Base-by-base conservation (phyloP, 2,888 invertebrate species). In the Onthophagus sagittarius region DNA sequence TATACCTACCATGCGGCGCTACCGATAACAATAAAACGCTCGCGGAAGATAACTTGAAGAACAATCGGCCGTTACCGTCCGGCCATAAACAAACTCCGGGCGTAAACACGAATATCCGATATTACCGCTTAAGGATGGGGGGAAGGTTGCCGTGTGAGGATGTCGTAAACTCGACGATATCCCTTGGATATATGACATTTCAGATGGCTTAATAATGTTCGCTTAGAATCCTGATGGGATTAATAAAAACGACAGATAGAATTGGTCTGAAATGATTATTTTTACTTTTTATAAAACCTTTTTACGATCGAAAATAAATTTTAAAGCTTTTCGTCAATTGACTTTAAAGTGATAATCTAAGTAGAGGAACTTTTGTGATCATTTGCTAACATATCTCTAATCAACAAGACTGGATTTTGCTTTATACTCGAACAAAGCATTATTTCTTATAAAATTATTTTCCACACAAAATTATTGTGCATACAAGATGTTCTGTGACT, bases 201-300 rank as follows among this genome's bases (percentile, higher is more conserved):
- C 75, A 76, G 77, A 79, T 76, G 76, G 79, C 78, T 80, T 79
- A 79, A 80, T 79, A 80, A 79, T 79, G 79, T 78, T 77, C 77
- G 78, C 78, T 78, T 77, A 79, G 77, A 76, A 74, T 76, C 77
- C 77, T 72, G 75, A 71, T 70, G 78, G 79, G 80, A 80, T 79
- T 79, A 79, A 79, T 79, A 80, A 78, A 79, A 78, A 77, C 74
- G 73, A 72, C 73, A 74, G 75, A 14, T 14, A 23, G 23, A 23
- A 23, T 23, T 23, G 23, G 23, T 2, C 23, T 23, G 23, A 23
- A 23, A 23, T 23, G 23, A 23, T 23, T 23, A 23, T 23, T 23
- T 23, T 23, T 23, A 3, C 23, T 23, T 23, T 23, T 23, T 3
- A 23, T 23, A 23, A 23, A 23, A 23, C 1, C 23, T 23, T 1